Conservation (phyloP, 2,888 invertebrate genomes). For the Drosophila nr. perissopoda region DNA sequence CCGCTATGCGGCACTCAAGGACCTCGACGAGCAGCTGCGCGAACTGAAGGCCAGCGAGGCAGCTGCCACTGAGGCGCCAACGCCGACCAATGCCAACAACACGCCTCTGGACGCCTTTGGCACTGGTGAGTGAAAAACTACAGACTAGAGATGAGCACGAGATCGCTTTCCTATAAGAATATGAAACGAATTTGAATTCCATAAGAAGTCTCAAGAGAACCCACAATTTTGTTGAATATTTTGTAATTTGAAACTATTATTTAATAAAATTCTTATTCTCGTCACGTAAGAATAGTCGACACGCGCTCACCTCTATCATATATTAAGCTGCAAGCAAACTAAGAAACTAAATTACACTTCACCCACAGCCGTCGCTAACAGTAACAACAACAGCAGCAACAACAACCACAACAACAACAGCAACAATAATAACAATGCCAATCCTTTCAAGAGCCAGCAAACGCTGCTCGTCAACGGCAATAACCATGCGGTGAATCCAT, state of each 20-base stretch:
- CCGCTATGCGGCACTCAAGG: conserved; percentile 97
- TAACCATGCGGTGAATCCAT: conserved; percentile 80
- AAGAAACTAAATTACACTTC: background rate
- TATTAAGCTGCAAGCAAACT: background rate
- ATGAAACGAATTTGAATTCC: background rate
- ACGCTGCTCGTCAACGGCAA: conserved; percentile 46
- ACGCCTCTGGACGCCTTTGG: conserved; percentile 58
- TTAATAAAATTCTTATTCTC: background rate
- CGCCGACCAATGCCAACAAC: conserved; percentile 63
- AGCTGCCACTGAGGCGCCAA: conserved; percentile 65
- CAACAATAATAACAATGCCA: conserved; percentile 68
- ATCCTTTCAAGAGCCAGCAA: conserved; percentile 83
- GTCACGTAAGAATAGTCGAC: background rate
- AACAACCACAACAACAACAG: conserved; percentile 31
- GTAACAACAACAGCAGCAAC: conserved; percentile 34
- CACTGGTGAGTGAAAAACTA: conserved; percentile 40
- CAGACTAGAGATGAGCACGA: conserved; percentile 1
- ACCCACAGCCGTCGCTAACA: conserved; percentile 15
- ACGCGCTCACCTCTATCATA: background rate
- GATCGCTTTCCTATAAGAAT: background rate
- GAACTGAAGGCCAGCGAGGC: conserved; percentile 83
- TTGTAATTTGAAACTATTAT: background rate
- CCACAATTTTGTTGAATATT: background rate
- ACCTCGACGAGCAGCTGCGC: conserved; percentile 92
- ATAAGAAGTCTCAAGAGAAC: background rate